Conservation (phyloP, 53 echinoderm and acorn worm species). For the Pentamera pediparva region DNA sequence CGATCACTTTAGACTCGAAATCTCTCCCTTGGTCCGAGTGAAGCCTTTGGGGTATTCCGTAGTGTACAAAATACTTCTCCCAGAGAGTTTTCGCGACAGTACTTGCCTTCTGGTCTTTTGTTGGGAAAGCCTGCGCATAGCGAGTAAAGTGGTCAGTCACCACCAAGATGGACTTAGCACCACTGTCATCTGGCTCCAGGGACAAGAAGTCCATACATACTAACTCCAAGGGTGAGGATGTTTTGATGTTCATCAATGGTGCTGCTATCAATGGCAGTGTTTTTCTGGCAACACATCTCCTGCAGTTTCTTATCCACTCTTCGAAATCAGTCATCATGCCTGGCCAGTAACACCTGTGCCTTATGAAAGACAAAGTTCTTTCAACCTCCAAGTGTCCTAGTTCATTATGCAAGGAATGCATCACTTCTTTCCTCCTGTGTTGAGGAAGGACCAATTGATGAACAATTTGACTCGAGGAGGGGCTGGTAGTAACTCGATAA, state of each 20-base stretch:
- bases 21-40: conserved; percentile 59
- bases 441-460: conserved; percentile 49
- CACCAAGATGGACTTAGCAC: conserved; percentile 40
- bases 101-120: conserved; percentile 55
- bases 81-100: conserved; percentile 52
- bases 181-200: conserved; percentile 34
- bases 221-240: conserved; percentile 36
- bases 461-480: not conserved
- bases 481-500: not conserved
- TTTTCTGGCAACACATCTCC: conserved; percentile 54
- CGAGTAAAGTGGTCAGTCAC: conserved; percentile 57
- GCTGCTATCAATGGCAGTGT: conserved; percentile 29
- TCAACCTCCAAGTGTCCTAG: conserved; percentile 40
- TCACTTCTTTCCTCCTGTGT: not conserved
- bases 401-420: conserved; percentile 36
- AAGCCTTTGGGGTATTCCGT: conserved; percentile 45
- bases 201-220: conserved; percentile 60
- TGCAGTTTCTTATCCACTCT: conserved; percentile 41
- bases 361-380: conserved; percentile 35
- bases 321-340: conserved; percentile 43
- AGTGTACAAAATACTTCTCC: conserved; percentile 62
- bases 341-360: conserved; percentile 56
- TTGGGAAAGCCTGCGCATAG: conserved; percentile 56
- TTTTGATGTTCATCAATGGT: conserved; percentile 48
- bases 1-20: conserved; percentile 37